These are phyloP conservation scores for Pachypeltis micranthus DNA, from an alignment of 1,140 invertebrate species.

Conservation along the genomic window DNA sequence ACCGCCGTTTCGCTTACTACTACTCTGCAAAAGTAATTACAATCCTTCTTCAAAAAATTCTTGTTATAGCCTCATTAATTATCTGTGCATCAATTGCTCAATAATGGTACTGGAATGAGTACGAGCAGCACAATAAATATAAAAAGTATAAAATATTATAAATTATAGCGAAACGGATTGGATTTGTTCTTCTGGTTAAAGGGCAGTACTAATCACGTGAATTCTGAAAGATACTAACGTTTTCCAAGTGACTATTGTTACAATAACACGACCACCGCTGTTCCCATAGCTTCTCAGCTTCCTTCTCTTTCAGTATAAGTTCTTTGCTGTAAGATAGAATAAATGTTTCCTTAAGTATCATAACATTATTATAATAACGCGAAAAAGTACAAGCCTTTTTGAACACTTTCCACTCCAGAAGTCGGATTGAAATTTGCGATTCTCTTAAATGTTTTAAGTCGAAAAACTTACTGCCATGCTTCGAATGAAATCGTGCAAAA, in stretches of 20 bases:
- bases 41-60: no score
- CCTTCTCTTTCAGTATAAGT: neutral
- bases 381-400: neutral
- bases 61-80: no score
- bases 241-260: neutral
- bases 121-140: neutral
- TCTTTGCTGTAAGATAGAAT: neutral
- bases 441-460: neutral
- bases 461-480: neutral
- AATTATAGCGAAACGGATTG: neutral
- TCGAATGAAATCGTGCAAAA: neutral
- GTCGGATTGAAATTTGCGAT: no score
- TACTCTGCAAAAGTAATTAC: no score
- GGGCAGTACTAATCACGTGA: neutral
- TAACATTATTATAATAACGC: neutral
- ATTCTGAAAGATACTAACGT: neutral
- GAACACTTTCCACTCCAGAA: no score
- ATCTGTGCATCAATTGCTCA: neutral
- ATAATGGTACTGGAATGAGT: neutral
- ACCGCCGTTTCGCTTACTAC: no score
- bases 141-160: neutral
- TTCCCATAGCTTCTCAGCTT: neutral
- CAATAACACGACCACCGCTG: neutral
- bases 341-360: neutral
- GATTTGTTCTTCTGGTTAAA: neutral